Evolutionary conservation across 30 jellyfish, hydroid and myxozoan species (phyloP).

Genomic region (Pseudorhiza aurosa): DNA sequence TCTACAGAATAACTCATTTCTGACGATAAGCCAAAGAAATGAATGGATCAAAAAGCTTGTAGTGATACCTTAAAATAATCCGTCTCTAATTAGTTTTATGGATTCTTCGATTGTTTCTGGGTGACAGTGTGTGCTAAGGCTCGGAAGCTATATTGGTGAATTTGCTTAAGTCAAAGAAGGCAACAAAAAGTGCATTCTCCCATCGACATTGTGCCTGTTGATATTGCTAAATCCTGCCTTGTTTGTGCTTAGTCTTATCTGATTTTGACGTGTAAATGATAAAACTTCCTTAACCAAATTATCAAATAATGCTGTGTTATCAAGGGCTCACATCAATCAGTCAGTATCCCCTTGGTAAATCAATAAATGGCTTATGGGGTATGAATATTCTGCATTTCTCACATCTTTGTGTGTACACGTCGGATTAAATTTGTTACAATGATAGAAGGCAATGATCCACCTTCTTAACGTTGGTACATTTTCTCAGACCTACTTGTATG

Average conservation of each 20-base stretch:
- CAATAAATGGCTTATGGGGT: slow-evolving; percentile 6
- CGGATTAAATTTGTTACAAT: background rate
- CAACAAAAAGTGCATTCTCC: too few species aligned
- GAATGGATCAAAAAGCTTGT: background rate
- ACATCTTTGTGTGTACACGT: background rate
- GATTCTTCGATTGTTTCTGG: background rate
- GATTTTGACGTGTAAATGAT: slow-evolving; percentile 11
- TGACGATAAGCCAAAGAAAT: too few species aligned
- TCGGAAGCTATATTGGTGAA: background rate
- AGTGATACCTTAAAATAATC: background rate
- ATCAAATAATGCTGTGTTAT: slow-evolving; percentile 1
- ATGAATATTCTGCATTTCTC: background rate
- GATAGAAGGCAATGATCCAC: background rate
- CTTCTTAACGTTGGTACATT: too few species aligned
- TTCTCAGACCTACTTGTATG: too few species aligned
- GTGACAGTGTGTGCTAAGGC: background rate
- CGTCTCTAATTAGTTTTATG: background rate
- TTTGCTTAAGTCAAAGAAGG: too few species aligned
- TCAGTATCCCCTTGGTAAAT: background rate
- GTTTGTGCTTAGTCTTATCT: slow-evolving; percentile 5
- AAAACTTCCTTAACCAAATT: slow-evolving; percentile 17
- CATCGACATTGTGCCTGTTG: background rate
- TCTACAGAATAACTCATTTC: too few species aligned
- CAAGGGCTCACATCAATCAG: background rate
- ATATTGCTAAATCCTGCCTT: slow-evolving; percentile 1